Base-by-base conservation (phyloP, 2,888 invertebrate species). In the Ferrisia virgata region DNA sequence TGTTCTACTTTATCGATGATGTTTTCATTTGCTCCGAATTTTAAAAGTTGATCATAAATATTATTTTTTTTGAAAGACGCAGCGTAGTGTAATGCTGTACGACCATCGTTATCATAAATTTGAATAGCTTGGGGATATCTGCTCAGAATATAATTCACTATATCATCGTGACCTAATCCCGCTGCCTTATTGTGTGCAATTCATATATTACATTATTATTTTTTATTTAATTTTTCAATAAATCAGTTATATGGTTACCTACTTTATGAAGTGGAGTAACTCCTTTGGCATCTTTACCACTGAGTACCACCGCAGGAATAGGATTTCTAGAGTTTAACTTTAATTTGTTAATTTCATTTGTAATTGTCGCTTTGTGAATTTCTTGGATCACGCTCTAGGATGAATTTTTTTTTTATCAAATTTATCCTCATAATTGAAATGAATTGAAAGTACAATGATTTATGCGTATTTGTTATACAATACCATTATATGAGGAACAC, bases 401-500 rank as follows among this genome's bases (percentile, higher is more conserved):
- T 85, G n/a, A n/a, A n/a, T n/a, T n/a, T n/a, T n/a, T n/a, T n/a
- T n/a, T n/a, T n/a, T n/a, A n/a, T n/a, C n/a, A n/a, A n/a, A n/a
- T n/a, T n/a, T n/a, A n/a, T n/a, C n/a, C n/a, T n/a, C n/a, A n/a
- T n/a, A n/a, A n/a, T n/a, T n/a, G n/a, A n/a, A n/a, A n/a, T n/a
- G n/a, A n/a, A n/a, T n/a, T n/a, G n/a, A n/a, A n/a, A n/a, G n/a
- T n/a, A n/a, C n/a, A n/a, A n/a, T n/a, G n/a, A n/a, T n/a, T n/a
- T n/a, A n/a, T n/a, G n/a, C n/a, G n/a, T n/a, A n/a, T n/a, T n/a
- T n/a, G n/a, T n/a, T n/a, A n/a, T n/a, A n/a, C 64, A 88, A 90
- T 88, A 96, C 97, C 95, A 97, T 95, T 85, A 96, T 94, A 88
- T 94, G 94, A 11, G 97, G 97, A n/a, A 97, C 94, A n/a, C 95